phyloP scores from a whole-genome alignment of 2,797 vertebrate species.

The Mormyrus hasselquistii region DNA sequence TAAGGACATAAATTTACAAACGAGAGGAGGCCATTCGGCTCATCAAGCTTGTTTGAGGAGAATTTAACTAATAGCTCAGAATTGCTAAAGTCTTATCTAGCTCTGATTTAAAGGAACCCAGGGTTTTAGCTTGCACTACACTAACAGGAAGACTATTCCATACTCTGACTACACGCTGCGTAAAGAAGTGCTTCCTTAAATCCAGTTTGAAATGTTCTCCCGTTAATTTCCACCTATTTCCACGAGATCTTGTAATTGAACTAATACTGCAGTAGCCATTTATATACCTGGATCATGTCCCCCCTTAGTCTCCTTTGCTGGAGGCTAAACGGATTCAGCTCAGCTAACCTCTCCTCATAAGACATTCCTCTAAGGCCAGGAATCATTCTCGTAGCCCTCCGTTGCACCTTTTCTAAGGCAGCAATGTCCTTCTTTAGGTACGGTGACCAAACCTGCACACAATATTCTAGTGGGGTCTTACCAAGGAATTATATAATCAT shows the following conservation, averaged over 20 bases:
- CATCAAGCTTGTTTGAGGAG: background rate
- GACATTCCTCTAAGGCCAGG: no score
- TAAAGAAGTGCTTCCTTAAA: background rate
- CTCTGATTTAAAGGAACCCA: no score
- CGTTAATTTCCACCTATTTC: background rate
- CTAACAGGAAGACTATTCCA: background rate
- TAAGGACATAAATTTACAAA: background rate
- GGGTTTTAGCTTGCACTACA: background rate
- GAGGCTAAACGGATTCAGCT: background rate
- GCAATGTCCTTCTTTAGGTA: no score
- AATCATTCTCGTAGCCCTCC: no score
- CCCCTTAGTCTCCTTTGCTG: background rate
- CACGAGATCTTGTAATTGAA: background rate
- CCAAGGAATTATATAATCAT: no score
- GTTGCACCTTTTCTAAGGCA: no score
- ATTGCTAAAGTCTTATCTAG: background rate
- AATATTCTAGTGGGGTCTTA: no score
- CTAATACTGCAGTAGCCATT: background rate
- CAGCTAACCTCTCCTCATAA: background rate
- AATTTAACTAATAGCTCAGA: background rate
- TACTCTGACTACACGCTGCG: background rate
- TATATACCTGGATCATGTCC: background rate
- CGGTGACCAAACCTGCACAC: no score
- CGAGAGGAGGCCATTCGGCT: background rate
- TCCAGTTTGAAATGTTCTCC: background rate